Conservation (phyloP, 2,888 invertebrate genomes). For the Acleris emargana region DNA sequence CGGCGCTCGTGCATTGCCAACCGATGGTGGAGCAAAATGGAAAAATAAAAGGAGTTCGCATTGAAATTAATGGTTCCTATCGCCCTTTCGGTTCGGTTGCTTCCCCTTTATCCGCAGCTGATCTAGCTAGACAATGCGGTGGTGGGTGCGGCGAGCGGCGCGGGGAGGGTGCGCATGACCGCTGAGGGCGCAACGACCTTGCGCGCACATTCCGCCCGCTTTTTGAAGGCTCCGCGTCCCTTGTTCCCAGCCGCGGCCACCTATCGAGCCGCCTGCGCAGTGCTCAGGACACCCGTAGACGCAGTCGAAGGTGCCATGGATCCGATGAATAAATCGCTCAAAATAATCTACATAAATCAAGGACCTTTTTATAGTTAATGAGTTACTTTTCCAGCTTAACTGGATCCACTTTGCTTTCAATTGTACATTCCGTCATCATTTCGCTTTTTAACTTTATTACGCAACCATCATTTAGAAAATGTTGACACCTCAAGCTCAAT, state of each 20-base stretch:
- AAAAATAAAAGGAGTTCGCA: constrained; percentile 75
- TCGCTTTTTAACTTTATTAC: constrained; percentile 37
- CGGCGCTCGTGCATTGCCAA: constrained; percentile 65
- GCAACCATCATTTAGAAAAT: constrained; percentile 12
- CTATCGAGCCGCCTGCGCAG: constrained; percentile 20
- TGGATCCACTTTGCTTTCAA: not conserved
- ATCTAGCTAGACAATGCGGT: constrained; percentile 78
- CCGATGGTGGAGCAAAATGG: constrained; percentile 49
- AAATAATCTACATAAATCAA: no score
- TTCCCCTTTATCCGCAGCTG: constrained; percentile 78
- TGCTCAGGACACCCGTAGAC: no score
- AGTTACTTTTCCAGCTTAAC: not conserved
- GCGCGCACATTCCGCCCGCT: constrained; percentile 76
- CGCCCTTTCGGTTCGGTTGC: constrained; percentile 65
- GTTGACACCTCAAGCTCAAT: constrained; percentile 25
- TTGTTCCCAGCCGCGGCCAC: constrained; percentile 10
- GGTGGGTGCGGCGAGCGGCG: constrained; percentile 52
- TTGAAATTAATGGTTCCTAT: constrained; percentile 77
- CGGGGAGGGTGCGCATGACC: constrained; percentile 75
- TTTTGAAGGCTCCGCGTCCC: constrained; percentile 63
- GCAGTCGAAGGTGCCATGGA: no score
- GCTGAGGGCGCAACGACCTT: constrained; percentile 84
- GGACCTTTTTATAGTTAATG: not conserved
- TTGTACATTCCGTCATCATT: constrained; percentile 11
- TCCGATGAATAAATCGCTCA: no score